Evolutionary conservation across 2,113 vertebrate species (phyloP).

Genomic region (Heterochromis multidens): DNA sequence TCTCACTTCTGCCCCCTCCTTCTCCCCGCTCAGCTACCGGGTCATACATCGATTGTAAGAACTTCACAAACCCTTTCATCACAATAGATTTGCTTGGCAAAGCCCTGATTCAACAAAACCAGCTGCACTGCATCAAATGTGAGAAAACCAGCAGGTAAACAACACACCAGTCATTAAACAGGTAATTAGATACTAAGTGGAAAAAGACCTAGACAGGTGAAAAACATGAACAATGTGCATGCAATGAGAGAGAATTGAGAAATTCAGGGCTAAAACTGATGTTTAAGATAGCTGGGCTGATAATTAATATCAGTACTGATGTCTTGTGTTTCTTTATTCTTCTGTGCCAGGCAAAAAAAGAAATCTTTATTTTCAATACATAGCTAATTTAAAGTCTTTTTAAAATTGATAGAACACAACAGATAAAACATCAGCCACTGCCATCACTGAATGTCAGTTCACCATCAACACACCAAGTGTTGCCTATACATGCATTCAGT

Average conservation of each 20-base stretch:
- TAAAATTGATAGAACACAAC: not conserved
- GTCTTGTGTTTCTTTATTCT: not conserved
- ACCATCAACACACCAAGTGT: not conserved
- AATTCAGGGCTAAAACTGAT: not conserved
- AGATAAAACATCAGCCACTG: not conserved
- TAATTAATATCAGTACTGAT: not conserved
- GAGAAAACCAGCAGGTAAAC: slow-evolving; percentile 8
- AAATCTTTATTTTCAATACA: not conserved
- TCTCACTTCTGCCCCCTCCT: not conserved
- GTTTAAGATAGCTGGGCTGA: not conserved
- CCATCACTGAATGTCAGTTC: not conserved
- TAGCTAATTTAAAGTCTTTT: not conserved
- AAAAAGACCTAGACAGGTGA: not conserved
- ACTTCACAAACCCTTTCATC: slow-evolving; percentile 33
- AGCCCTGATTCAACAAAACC: not conserved
- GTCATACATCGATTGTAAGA: slow-evolving; percentile 9
- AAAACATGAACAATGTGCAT: not conserved
- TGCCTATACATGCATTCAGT: not conserved
- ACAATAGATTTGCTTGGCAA: not conserved
- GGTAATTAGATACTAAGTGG: not conserved
- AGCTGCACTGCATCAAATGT: slow-evolving; percentile 8
- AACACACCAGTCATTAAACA: not conserved
- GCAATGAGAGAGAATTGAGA: not conserved
- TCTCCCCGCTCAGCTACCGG: not conserved
- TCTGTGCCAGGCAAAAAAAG: not conserved